Evolutionary conservation across 2,888 invertebrate species (phyloP), one percentile per base, ranked within the genome.

Genomic region (Lasioglossum vierecki): DNA sequence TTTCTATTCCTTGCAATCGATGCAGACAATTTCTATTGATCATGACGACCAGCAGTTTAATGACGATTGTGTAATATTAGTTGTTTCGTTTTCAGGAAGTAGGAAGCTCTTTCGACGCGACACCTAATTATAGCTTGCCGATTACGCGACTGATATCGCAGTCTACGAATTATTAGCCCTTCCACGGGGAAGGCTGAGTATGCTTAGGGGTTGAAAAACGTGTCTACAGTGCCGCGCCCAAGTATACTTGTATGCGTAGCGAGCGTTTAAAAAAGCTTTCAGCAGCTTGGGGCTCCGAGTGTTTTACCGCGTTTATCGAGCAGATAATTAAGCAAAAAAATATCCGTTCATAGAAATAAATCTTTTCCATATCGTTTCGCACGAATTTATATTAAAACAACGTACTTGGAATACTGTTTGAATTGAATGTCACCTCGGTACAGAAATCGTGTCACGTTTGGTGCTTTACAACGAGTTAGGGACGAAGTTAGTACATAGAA

Each of bases 211-310:
- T 72, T 87, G 85, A 79, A 84, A 89, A 87, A 82, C 88, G 84
- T 85, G 86, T 83, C 86, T 80, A 80, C 79, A 76, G 76, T 82
- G 88, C 86, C 89, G 90, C 90, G 73, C 90, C 86, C 79, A 86
- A 85, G 85, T 80, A 80, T 85, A 46, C 85, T 89, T 81, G 81
- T 88, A 76, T 84, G 84, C 63, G 78, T 84, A 82, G 63, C 83
- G 68, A 30, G 76, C 84, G 76, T 87, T 84, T 83, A 70, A 84
- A 88, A 80, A 76, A 75, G 71, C 76, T 26, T 82, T 83, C 76
- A 78, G 30, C 73, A 44, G 39, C 73, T 53, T 76, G 30, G 78
- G 53, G 74, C 76, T 80, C 26, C 78, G 39, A 63, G 49, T 63
- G 49, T 53, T 83, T 83, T 44, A 76, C 5, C 39, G 57, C 57